Evolutionary conservation across 2,888 invertebrate species (phyloP).

Genomic region (Oscheius myriophilus): DNA sequence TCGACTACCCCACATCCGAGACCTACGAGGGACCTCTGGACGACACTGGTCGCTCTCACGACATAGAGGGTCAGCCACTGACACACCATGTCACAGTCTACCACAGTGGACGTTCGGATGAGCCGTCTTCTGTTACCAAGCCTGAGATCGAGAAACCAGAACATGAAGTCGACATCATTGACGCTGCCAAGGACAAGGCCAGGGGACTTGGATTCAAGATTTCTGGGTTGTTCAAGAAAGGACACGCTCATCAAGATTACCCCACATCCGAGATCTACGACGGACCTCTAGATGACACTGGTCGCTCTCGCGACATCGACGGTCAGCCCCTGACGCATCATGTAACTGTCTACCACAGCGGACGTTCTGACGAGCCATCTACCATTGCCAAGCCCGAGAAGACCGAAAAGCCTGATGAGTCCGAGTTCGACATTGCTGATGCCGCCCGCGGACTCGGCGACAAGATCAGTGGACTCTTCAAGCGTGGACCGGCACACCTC

Average conservation of each 20-base stretch:
- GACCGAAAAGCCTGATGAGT: background rate
- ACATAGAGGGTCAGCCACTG: constrained; percentile 16
- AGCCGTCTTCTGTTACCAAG: constrained; percentile 11
- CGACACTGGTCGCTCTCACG: background rate
- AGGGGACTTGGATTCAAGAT: constrained; percentile 32
- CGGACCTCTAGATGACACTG: constrained; percentile 8
- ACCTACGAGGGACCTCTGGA: constrained; percentile 18
- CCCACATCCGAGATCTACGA: constrained; percentile 2
- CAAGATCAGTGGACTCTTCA: constrained; percentile 48
- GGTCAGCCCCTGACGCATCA: constrained; percentile 16
- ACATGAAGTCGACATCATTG: constrained; percentile 37
- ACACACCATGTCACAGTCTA: constrained; percentile 13
- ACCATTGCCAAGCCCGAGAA: background rate
- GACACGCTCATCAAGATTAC: background rate
- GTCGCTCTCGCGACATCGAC: constrained; percentile 12
- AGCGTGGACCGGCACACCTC: constrained; percentile 43
- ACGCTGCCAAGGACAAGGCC: constrained; percentile 30
- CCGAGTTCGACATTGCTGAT: constrained; percentile 8
- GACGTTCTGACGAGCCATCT: constrained; percentile 30
- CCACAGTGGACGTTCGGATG: constrained; percentile 11
- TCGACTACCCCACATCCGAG: constrained; percentile 48
- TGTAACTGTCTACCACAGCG: constrained; percentile 39
- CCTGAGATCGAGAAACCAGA: constrained; percentile 29
- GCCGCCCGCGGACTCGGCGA: constrained; percentile 23
- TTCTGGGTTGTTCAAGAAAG: constrained; percentile 32